Conservation (phyloP, 2,888 invertebrate species). For the Microchrysa polita region DNA sequence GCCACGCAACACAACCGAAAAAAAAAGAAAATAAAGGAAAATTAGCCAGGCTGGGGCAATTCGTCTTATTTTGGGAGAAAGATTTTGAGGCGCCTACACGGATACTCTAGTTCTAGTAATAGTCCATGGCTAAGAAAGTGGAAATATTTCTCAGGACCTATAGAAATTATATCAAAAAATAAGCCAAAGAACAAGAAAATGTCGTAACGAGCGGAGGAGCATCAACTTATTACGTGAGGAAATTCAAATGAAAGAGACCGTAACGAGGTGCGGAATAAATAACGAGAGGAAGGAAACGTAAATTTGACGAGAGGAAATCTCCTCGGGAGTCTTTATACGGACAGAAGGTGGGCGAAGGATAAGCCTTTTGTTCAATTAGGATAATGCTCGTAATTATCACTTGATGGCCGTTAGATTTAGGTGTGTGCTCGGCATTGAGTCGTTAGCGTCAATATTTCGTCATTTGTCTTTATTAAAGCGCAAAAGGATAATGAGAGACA, state of each 20-base stretch:
- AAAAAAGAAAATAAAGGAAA: not conserved
- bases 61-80: not conserved
- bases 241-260: conserved; percentile 6
- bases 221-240: conserved; percentile 3
- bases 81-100: not conserved
- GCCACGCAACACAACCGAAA: too few species aligned
- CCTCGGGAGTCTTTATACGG: too few species aligned
- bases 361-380: conserved; percentile 2
- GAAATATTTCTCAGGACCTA: not conserved
- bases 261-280: conserved; percentile 5
- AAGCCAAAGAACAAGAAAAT: too few species aligned
- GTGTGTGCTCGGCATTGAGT: too few species aligned
- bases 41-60: not conserved
- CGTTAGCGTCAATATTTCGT: too few species aligned
- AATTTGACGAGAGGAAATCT: not conserved
- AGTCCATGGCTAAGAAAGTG: not conserved
- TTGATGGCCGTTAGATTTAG: not conserved
- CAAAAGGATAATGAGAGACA: too few species aligned
- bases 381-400: not conserved
- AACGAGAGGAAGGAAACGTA: not conserved
- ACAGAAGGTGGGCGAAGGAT: not conserved
- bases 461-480: too few species aligned
- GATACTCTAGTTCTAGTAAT: not conserved
- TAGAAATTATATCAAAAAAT: not conserved
- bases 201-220: too few species aligned